These are phyloP conservation scores for Marisa cornuarietis DNA, from an alignment of 1,140 invertebrate genomes.

Conservation along the genomic window DNA sequence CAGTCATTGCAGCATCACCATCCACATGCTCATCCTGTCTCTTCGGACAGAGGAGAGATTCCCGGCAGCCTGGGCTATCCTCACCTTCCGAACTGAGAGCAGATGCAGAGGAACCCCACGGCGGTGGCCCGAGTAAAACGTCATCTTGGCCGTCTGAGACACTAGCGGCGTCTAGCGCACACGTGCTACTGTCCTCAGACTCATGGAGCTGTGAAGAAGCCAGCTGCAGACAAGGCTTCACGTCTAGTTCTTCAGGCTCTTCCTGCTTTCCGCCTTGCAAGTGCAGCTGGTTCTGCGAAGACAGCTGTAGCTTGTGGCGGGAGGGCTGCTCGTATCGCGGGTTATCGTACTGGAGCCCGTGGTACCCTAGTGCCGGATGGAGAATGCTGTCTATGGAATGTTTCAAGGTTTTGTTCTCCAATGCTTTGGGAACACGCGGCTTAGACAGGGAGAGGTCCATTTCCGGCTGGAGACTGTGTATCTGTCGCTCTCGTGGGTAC, in stretches of 20 bases:
- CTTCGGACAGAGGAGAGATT: no score
- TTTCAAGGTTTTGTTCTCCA: neutral
- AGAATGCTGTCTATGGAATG: conserved; percentile 25
- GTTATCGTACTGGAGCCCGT: neutral
- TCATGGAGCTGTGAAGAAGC: no score
- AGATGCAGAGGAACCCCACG: no score
- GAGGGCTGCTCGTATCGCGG: neutral
- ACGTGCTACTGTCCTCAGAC: no score
- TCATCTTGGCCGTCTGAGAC: no score
- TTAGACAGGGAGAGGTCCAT: conserved; percentile 18
- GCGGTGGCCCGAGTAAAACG: no score
- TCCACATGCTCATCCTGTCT: no score
- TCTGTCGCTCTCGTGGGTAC: neutral
- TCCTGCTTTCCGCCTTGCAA: neutral
- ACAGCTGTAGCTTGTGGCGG: neutral
- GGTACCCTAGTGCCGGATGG: neutral
- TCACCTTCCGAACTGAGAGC: no score
- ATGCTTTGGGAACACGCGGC: neutral
- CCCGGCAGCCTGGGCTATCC: no score
- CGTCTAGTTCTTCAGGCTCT: neutral
- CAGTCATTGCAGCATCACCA: no score
- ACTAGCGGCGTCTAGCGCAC: no score
- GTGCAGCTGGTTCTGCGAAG: neutral
- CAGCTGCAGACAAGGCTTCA: no score
- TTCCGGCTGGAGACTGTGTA: neutral